Percentiles rank a stretch among this genome's conserved stretches.
phyloP scores from a whole-genome alignment of 2,888 invertebrate species.

The Aethes cnicana region DNA sequence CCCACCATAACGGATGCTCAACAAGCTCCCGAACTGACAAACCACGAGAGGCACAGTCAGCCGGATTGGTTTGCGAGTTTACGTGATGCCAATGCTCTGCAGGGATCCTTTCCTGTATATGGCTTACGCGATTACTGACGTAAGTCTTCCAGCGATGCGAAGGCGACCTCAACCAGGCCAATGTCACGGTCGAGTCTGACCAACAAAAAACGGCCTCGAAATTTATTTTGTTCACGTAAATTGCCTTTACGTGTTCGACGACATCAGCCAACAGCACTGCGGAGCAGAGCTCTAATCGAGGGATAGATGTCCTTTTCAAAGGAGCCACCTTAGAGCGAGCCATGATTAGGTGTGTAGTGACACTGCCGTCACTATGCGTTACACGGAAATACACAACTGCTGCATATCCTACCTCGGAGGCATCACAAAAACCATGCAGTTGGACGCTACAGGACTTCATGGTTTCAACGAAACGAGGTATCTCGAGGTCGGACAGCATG shows the following conservation, averaged over 20 bases:
- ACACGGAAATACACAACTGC: too few relatives aligned
- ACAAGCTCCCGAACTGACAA: too few relatives aligned
- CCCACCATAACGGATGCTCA: not conserved
- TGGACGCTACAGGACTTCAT: not conserved
- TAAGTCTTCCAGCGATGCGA: not conserved
- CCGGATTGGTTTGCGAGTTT: too few relatives aligned
- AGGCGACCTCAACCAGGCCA: too few relatives aligned
- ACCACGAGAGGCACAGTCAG: too few relatives aligned
- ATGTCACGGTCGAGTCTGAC: too few relatives aligned
- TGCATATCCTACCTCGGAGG: too few relatives aligned
- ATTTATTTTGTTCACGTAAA: not conserved
- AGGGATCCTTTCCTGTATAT: not conserved
- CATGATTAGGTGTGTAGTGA: not conserved
- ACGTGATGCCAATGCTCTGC: too few relatives aligned
- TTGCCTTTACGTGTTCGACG: not conserved
- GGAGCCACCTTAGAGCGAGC: not conserved
- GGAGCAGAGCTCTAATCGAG: not conserved
- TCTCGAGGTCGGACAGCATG: not conserved
- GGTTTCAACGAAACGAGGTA: not conserved
- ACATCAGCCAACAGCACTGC: not conserved
- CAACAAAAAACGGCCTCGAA: too few relatives aligned
- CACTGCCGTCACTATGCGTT: too few relatives aligned
- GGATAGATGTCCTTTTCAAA: not conserved
- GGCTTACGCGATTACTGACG: not conserved
- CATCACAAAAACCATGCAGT: too few relatives aligned